These are phyloP conservation scores for Myxocyprinus asiaticus DNA, from an alignment of 2,113 vertebrate genomes.

Conservation along the genomic window DNA sequence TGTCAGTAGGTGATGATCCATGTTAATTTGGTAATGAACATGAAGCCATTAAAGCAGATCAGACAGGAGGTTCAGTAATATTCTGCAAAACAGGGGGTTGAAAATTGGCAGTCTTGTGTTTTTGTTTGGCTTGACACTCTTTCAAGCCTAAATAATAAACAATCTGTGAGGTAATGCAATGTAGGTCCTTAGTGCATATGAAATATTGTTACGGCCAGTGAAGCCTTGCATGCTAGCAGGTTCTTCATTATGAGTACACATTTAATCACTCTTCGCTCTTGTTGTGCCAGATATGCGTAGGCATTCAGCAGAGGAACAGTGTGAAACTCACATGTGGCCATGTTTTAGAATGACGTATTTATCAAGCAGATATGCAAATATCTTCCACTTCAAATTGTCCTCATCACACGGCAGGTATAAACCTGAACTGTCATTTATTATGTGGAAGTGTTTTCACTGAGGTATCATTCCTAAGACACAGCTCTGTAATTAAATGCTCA, in stretches of 20 bases:
- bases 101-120: neutral
- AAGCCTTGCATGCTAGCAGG: neutral
- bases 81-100: constrained; percentile 23
- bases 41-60: constrained; percentile 59
- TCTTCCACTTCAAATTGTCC: neutral
- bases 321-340: neutral
- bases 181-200: neutral
- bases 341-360: neutral
- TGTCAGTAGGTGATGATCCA: constrained; percentile 40
- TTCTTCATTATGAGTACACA: neutral
- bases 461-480: neutral
- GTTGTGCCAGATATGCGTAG: neutral
- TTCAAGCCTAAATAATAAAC: neutral
- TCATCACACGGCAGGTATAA: neutral
- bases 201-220: neutral
- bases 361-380: neutral
- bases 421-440: neutral
- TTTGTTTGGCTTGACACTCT: neutral
- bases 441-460: neutral
- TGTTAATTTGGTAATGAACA: constrained; percentile 66
- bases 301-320: neutral
- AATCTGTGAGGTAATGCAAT: neutral
- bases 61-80: constrained; percentile 53
- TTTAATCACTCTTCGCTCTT: neutral
- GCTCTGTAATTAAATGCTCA: neutral